Conservation (phyloP, 2,113 vertebrate genomes). For the Apteryx owenii region DNA sequence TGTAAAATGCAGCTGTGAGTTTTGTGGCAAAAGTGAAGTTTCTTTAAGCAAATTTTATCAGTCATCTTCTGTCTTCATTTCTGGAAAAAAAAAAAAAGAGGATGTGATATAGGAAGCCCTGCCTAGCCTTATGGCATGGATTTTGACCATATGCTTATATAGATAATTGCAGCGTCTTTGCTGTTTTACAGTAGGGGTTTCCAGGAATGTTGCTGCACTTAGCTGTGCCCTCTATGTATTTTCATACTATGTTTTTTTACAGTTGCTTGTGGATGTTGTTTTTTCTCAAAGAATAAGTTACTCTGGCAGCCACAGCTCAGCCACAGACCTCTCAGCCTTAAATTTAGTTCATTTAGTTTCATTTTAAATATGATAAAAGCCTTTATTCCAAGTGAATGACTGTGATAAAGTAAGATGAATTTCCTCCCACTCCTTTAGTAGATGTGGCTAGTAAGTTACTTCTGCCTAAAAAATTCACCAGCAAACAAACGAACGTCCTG, state of each 20-base stretch:
- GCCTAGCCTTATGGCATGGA: not conserved
- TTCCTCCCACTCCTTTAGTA: not conserved
- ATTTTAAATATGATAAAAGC: not conserved
- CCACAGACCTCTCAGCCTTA: not conserved
- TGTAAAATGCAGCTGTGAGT: not conserved
- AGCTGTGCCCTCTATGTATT: not conserved
- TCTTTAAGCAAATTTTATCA: not conserved
- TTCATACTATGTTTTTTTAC: not conserved
- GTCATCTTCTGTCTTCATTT: not conserved
- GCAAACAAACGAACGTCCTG: not conserved
- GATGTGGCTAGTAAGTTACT: not conserved
- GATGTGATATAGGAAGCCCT: not conserved
- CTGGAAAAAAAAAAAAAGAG: not conserved
- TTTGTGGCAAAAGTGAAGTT: not conserved
- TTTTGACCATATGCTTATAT: not conserved
- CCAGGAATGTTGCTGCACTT: not conserved
- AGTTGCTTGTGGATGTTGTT: not conserved
- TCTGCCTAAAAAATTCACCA: not conserved
- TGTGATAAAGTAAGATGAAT: not conserved
- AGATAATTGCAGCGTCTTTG: not conserved
- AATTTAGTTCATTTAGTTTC: not conserved
- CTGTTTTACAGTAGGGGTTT: not conserved
- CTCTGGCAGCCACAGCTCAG: not conserved
- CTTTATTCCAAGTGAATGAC: not conserved
- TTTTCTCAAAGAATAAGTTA: not conserved